Percentiles rank a stretch among this genome's conserved stretches.
These are phyloP conservation scores for Rhodophaea formosa DNA, from an alignment of 2,888 invertebrate genomes.

Conservation along the genomic window DNA sequence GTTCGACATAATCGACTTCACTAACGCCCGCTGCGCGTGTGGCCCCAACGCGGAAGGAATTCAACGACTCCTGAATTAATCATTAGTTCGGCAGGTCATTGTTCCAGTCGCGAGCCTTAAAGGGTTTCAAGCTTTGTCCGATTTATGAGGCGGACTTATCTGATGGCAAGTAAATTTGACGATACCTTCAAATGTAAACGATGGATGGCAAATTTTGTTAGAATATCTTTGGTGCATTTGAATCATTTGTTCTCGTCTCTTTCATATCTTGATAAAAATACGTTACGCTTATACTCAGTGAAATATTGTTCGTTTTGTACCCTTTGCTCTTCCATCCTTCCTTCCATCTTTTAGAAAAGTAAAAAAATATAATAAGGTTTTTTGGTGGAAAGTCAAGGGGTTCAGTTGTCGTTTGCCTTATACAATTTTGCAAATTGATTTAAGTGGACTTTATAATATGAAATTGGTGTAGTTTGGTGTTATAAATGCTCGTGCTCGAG, in stretches of 20 bases:
- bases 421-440: too few species aligned
- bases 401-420: too few species aligned
- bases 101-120: conserved; percentile 58
- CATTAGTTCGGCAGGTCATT: conserved; percentile 71
- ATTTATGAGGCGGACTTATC: conserved; percentile 65
- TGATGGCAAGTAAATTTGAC: conserved; percentile 56
- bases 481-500: too few species aligned
- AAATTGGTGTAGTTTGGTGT: too few species aligned
- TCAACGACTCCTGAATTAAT: conserved; percentile 74
- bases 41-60: conserved; percentile 54
- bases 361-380: too few species aligned
- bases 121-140: conserved; percentile 53
- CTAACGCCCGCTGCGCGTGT: conserved; percentile 38
- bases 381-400: too few species aligned
- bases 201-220: conserved; percentile 6
- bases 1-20: too few species aligned
- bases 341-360: too few species aligned
- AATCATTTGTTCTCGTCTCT: background rate
- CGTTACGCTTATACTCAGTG: too few species aligned
- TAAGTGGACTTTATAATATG: too few species aligned
- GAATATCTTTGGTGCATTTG: background rate
- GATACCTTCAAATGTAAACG: conserved; percentile 37
- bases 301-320: too few species aligned
- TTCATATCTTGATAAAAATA: background rate
- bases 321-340: too few species aligned